Conservation (phyloP, 2,113 vertebrate species). For the Empidonax alnorum region DNA sequence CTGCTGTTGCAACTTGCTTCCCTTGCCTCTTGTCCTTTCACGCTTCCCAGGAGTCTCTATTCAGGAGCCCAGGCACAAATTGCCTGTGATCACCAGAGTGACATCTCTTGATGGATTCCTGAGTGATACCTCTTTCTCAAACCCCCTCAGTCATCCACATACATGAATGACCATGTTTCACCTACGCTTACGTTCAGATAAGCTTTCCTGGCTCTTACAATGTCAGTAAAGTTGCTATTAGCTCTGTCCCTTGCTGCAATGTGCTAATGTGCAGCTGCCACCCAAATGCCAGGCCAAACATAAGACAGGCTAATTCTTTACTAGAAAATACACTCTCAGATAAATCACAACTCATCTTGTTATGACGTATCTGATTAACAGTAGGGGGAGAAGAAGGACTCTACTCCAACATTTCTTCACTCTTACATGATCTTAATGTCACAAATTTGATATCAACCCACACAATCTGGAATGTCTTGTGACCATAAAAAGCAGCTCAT, state of each 20-base stretch:
- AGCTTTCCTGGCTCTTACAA: neutral
- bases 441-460: neutral
- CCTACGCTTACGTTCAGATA: neutral
- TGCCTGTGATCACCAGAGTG: neutral
- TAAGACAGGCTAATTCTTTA: neutral
- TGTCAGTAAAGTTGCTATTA: neutral
- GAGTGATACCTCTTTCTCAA: neutral
- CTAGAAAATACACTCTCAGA: neutral
- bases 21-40: neutral
- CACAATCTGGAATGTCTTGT: neutral
- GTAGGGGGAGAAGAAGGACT: neutral
- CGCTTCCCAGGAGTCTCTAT: neutral
- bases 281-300: neutral
- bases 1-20: neutral
- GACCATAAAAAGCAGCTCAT: neutral
- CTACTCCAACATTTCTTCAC: neutral
- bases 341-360: neutral
- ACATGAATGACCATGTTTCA: neutral
- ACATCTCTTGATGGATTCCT: neutral
- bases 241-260: neutral
- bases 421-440: neutral
- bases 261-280: neutral
- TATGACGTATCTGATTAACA: neutral
- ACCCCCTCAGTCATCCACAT: neutral
- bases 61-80: neutral